Conservation (phyloP, 2,888 invertebrate species). For the Parnassius smintheus region DNA sequence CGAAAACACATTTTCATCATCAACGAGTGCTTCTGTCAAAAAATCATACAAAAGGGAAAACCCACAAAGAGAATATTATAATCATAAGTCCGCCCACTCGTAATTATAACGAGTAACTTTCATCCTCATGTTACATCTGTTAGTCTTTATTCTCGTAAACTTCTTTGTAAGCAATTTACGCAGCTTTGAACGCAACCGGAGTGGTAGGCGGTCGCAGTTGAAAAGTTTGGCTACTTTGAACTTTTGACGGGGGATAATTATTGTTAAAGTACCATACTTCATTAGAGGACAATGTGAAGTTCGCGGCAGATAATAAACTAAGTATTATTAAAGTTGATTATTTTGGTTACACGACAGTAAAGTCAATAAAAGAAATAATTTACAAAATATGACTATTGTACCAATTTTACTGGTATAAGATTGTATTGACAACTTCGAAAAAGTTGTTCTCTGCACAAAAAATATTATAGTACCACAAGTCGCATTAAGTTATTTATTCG, state of each 20-base stretch:
- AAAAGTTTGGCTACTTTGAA: slow-evolving; percentile 40
- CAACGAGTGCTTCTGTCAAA: not conserved
- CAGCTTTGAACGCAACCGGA: slow-evolving; percentile 38
- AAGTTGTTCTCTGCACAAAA: too few relatives aligned
- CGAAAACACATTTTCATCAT: not conserved
- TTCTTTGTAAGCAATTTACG: slow-evolving; percentile 48
- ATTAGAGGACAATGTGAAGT: slow-evolving; percentile 17
- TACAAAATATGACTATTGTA: too few relatives aligned
- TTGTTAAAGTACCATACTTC: slow-evolving; percentile 20
- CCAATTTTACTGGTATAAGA: too few relatives aligned
- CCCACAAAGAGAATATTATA: slow-evolving; percentile 40
- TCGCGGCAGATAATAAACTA: not conserved
- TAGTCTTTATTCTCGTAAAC: slow-evolving; percentile 54
- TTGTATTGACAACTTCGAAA: too few relatives aligned
- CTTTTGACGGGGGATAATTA: slow-evolving; percentile 36
- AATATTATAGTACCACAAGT: too few relatives aligned
- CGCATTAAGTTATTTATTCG: too few relatives aligned
- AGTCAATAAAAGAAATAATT: too few relatives aligned
- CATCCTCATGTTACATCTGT: slow-evolving; percentile 58
- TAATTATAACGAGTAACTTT: slow-evolving; percentile 70
- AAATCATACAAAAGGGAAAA: not conserved
- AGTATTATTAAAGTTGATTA: too few relatives aligned
- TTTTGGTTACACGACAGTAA: too few relatives aligned
- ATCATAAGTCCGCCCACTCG: slow-evolving; percentile 52
- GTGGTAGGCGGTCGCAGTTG: slow-evolving; percentile 38